Evolutionary conservation across 2,888 invertebrate species (phyloP), one percentile per base, ranked within the genome.

Genomic region (Sussaba pulchella): DNA sequence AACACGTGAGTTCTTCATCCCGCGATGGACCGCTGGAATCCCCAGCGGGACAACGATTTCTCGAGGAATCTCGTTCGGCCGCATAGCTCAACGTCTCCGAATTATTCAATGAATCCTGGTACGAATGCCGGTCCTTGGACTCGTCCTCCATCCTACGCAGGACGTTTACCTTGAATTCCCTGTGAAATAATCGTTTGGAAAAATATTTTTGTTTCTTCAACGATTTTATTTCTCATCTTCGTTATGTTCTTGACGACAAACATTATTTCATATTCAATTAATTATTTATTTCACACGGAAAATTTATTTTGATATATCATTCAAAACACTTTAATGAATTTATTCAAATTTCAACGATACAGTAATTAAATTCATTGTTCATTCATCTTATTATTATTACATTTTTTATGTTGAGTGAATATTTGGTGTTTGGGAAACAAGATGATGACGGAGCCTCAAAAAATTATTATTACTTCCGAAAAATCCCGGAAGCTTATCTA

Each of bases 1-100:
- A 90, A 59, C 89, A 90, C 24, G 87, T 85, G 41, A 87, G 87
- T 24, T 88, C 87, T 21, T 83, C 84, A 8, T 84, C 83, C 6
- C 8, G 8, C 2, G 41, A 24, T 45, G 43, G n/a, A 43, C 12
- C 45, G 17, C 19, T 39, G 10, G 67, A 45, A 21, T 50, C 24
- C 21, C 17, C 69, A n/a, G 57, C 63, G 26, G 12, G 26, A 47
- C 39, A 36, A 61, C 50, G 63, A 50, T 64, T 45, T 45, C 50
- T 17, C 57, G 69, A 31, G n/a, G 70, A 70, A 21, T 69, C 75
- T 9, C 43, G 31, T 3, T 39, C 64, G 10, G 21, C 36, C 9
- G 47, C 61, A 71, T 31, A 36, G 50, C 43, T 12, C 43, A 41
- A 21, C 2, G 39, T 54, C 19, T 64, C 43, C 64, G 66, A 47